Percentiles rank a stretch among this genome's conserved stretches.
These are phyloP conservation scores for Scrobipalpa costella DNA, from an alignment of 2,888 invertebrate species.

Conservation along the genomic window DNA sequence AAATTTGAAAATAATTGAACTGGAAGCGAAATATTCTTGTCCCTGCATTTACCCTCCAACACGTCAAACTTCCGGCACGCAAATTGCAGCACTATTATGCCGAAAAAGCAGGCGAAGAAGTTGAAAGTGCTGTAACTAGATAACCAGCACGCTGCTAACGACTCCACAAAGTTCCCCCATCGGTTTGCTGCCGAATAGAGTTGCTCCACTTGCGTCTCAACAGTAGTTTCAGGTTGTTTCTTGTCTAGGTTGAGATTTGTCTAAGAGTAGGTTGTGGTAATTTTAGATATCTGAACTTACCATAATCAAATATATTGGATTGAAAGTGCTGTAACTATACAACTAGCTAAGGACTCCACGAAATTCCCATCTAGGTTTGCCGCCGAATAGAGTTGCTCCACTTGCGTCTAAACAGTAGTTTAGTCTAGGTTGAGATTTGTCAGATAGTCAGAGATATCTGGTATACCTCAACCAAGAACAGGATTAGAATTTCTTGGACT, in stretches of 20 bases:
- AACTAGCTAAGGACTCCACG: slow-evolving; percentile 40
- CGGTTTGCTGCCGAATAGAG: slow-evolving; percentile 25
- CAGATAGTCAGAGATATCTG: too few relatives aligned
- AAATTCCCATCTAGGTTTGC: slow-evolving; percentile 35
- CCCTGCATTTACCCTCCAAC: neutral
- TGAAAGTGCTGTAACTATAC: slow-evolving; percentile 38
- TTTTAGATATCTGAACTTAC: too few relatives aligned
- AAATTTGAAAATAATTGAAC: too few relatives aligned
- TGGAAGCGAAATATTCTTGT: neutral
- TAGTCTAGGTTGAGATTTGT: too few relatives aligned
- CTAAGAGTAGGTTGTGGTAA: too few relatives aligned
- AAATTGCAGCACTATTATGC: slow-evolving; percentile 27
- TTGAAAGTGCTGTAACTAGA: slow-evolving; percentile 37
- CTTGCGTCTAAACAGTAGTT: too few relatives aligned
- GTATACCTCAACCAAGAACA: too few relatives aligned
- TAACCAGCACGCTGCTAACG: slow-evolving; percentile 41
- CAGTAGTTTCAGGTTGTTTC: too few relatives aligned
- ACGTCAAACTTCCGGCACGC: neutral
- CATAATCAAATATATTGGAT: too few relatives aligned
- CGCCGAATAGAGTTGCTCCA: too few relatives aligned
- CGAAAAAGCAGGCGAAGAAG: slow-evolving; percentile 37
- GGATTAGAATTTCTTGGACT: too few relatives aligned
- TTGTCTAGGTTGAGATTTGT: too few relatives aligned
- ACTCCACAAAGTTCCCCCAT: slow-evolving; percentile 37
- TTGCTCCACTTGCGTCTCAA: slow-evolving; percentile 11